phyloP scores from a whole-genome alignment of 2,888 invertebrate species.

The Melanostoma scalare region DNA sequence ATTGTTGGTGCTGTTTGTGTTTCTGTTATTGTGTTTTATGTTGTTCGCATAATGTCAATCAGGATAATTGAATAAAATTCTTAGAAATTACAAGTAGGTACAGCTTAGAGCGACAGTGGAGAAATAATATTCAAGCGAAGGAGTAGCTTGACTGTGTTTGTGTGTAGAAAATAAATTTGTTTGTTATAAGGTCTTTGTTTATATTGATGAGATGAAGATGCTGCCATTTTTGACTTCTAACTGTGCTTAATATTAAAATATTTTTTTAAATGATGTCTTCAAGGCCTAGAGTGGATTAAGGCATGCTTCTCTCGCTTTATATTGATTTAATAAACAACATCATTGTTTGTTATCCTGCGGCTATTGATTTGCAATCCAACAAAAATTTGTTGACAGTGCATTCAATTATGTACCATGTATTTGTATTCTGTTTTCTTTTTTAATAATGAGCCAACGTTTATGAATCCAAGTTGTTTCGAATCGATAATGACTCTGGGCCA shows the following conservation, averaged over 20 bases:
- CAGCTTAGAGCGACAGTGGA: background rate
- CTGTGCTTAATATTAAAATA: background rate
- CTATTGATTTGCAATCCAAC: too few species aligned
- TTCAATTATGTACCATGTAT: too few species aligned
- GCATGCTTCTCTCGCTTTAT: too few species aligned
- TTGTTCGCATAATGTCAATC: conserved; percentile 36
- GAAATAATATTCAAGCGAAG: background rate
- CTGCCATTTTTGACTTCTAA: background rate
- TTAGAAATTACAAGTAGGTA: conserved; percentile 12
- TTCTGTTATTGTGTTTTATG: conserved; percentile 11
- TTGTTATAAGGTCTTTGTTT: background rate
- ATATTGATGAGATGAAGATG: background rate
- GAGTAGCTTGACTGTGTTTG: background rate
- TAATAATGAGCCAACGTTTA: too few species aligned
- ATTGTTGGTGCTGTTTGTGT: conserved; percentile 20
- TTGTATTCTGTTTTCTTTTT: too few species aligned
- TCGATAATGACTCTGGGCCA: too few species aligned
- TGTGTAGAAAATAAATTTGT: background rate
- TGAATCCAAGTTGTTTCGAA: too few species aligned
- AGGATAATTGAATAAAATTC: conserved; percentile 45
- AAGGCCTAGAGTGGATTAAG: too few species aligned
- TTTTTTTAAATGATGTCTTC: too few species aligned
- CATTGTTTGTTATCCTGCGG: too few species aligned
- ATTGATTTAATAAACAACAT: too few species aligned
- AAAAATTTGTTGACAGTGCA: too few species aligned